These are phyloP conservation scores for Xestobium rufovillosum DNA, from an alignment of 2,888 invertebrate genomes.

Conservation along the genomic window DNA sequence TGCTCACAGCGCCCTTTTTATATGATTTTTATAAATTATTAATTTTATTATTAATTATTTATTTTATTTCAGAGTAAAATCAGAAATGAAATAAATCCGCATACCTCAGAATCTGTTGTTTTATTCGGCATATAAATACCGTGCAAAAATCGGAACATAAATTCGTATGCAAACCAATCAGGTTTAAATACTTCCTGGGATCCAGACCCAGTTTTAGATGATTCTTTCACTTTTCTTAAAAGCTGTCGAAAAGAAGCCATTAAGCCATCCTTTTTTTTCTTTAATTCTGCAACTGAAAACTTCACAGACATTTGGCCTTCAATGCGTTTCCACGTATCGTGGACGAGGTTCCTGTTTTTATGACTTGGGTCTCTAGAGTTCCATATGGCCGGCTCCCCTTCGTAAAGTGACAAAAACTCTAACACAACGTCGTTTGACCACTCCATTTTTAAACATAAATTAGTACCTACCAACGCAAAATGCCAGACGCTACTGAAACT, in stretches of 20 bases:
- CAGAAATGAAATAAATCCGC: constrained; percentile 7
- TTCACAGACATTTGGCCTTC: constrained; percentile 37
- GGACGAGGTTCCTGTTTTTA: constrained; percentile 41
- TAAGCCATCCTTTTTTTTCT: constrained; percentile 46
- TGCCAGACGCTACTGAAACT: no score
- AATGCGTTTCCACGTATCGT: constrained; percentile 44
- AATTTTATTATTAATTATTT: no score
- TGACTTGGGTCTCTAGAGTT: constrained; percentile 42
- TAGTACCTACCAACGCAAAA: no score
- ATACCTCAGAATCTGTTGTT: constrained; percentile 11
- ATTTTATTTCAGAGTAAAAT: constrained; percentile 7
- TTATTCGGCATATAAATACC: constrained; percentile 9
- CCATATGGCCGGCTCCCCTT: constrained; percentile 43
- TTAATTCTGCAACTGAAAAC: constrained; percentile 40
- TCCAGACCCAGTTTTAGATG: constrained; percentile 17
- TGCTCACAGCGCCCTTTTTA: no score
- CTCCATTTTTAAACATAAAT: no score
- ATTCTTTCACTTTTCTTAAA: constrained; percentile 35
- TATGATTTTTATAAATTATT: no score
- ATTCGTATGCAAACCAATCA: constrained; percentile 44
- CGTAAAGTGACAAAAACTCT: constrained; percentile 44
- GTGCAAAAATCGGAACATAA: constrained; percentile 44
- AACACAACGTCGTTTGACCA: constrained; percentile 40
- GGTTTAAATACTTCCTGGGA: constrained; percentile 33
- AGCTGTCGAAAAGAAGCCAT: constrained; percentile 45